Evolutionary conservation across 2,113 vertebrate genomes (phyloP), one percentile per base, ranked within the genome.

Genomic region (Lepus europaeus): DNA sequence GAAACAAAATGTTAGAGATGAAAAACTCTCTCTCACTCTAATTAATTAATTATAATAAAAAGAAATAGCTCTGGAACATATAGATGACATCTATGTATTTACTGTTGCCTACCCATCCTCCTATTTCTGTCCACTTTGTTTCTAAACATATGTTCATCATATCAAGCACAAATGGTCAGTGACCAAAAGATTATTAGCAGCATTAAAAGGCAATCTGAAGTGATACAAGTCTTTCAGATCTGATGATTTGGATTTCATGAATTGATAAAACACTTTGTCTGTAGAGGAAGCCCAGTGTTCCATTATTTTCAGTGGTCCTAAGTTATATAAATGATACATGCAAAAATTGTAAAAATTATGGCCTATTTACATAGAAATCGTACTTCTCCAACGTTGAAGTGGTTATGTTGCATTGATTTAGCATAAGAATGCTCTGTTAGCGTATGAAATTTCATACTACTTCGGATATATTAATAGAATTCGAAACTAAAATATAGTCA

Each of bases 141-240:
- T 39, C 20, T 84, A 9, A 81, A 2, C 29, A 78, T 90, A 14
- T 17, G 33, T 93, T 92, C 70, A 66, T 86, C n/a, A 59, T 23
- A 84, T 64, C 2, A 70, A 53, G 22, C 59, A 49, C 68, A 36
- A 82, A 33, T 61, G 25, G 9, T 61, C 13, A 79, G 19, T 45
- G 23, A 72, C 25, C 25, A 77, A 82, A 82, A 82, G 23, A 68
- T 20, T 68, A 63, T 33, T 45, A 11, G 7, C 59, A 29, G 70
- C 10, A 84, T 29, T 78, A 56, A 96, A 78, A 31, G 33, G 5
- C 13, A 82, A 72, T 72, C 93, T 92, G 63, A 91, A 95, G 22
- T 64, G 36, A 70, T 92, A 10, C 72, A 5, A 5, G 25, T 95
- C n/a, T 77, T 82, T 93, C 56, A 70, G 11, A 84, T 61, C 27